Evolutionary conservation across 1,140 invertebrate genomes (phyloP).

Genomic region (Drosophila lini): DNA sequence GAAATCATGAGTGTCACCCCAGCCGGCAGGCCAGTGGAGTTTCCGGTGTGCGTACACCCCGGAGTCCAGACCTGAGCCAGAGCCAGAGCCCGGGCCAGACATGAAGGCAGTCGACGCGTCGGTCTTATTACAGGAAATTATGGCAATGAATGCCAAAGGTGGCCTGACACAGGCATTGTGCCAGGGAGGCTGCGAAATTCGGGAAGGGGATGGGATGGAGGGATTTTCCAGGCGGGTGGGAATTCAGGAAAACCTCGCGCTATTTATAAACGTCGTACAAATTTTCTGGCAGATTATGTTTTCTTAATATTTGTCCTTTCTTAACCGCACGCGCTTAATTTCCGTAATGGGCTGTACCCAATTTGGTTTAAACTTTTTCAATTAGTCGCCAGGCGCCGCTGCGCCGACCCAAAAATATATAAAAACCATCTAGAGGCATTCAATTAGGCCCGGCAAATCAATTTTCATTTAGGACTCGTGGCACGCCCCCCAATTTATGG

Average conservation of each 20-base stretch:
- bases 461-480: conserved; percentile 66
- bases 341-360: conserved; percentile 70
- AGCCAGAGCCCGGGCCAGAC: background rate
- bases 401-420: conserved; percentile 30
- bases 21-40: conserved; percentile 75
- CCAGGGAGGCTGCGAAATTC: conserved; percentile 15
- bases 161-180: conserved; percentile 54
- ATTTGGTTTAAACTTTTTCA: conserved; percentile 79
- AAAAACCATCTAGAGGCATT: conserved; percentile 59
- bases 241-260: conserved; percentile 27
- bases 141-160: conserved; percentile 81
- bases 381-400: conserved; percentile 49
- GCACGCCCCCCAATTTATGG: conserved; percentile 29
- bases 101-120: conserved; percentile 50
- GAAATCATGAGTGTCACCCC: conserved; percentile 84
- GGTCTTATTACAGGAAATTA: conserved; percentile 80
- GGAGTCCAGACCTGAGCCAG: conserved; percentile 4
- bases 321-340: conserved; percentile 81
- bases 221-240: background rate
- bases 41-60: conserved; percentile 71
- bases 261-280: conserved; percentile 75
- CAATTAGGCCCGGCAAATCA: conserved; percentile 72
- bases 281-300: conserved; percentile 79
- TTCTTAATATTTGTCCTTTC: conserved; percentile 72
- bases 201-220: background rate